Percentiles rank a stretch among this genome's conserved stretches.
Evolutionary conservation across 2,888 invertebrate species (phyloP).

Genomic region (Cetonia aurata): DNA sequence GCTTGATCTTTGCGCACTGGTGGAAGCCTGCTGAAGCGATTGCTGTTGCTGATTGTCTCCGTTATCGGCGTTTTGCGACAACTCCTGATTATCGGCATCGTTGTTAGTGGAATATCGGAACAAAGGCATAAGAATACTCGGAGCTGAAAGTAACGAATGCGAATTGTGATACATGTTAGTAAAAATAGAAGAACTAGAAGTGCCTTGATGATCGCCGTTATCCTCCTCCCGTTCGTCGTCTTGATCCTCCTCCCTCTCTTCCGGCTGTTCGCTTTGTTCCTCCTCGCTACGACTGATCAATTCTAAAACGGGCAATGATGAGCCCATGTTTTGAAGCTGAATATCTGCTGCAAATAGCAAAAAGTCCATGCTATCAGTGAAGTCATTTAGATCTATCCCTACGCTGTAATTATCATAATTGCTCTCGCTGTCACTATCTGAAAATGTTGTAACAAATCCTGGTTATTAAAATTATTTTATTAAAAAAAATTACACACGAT

Average conservation of each 20-base stretch:
- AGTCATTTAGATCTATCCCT: background rate
- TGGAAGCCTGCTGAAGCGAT: slow-evolving; percentile 10
- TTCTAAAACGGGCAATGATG: slow-evolving; percentile 43
- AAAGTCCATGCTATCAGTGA: slow-evolving; percentile 24
- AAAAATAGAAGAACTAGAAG: slow-evolving; percentile 34
- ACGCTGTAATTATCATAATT: slow-evolving; percentile 29
- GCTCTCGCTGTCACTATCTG: slow-evolving; percentile 30
- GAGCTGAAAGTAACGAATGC: slow-evolving; percentile 40
- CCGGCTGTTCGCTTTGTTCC: slow-evolving; percentile 45
- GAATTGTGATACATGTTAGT: slow-evolving; percentile 46
- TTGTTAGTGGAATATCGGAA: slow-evolving; percentile 41
- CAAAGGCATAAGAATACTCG: slow-evolving; percentile 42
- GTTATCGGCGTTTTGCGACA: slow-evolving; percentile 12
- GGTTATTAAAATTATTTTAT: slow-evolving; percentile 6
- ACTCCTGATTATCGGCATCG: slow-evolving; percentile 25
- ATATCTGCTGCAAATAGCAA: slow-evolving; percentile 33
- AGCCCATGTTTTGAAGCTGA: slow-evolving; percentile 29
- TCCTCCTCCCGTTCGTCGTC: slow-evolving; percentile 50
- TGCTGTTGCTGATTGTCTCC: slow-evolving; percentile 16
- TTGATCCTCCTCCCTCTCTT: slow-evolving; percentile 46
- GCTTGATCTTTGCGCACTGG: slow-evolving; percentile 16
- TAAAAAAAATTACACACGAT: background rate
- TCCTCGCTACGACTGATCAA: slow-evolving; percentile 38
- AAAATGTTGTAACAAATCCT: slow-evolving; percentile 25
- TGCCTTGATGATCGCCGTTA: slow-evolving; percentile 42